Base-by-base conservation (phyloP, 2,113 vertebrate species). In the Psittacula cyanocephala region DNA sequence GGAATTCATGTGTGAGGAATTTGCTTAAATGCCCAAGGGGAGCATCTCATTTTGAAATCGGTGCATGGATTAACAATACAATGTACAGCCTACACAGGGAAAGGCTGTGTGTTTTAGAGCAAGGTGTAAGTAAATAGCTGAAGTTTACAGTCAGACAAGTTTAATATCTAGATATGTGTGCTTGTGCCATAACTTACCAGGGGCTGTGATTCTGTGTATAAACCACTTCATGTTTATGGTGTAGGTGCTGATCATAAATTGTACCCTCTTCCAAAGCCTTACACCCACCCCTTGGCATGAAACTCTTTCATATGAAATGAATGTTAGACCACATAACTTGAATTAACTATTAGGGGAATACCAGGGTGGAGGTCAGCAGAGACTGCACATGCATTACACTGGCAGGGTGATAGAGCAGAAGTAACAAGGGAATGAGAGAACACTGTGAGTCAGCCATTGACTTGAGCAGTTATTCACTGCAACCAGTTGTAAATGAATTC, bases 401-500 rank as follows among this genome's bases (percentile, higher is more conserved):
- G 33, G 27, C 13, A 39, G 22, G 9, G 8, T 41, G 29, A 16
- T 59, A 57, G 52, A 52, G 28, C 10, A 15, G 12, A 28, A 50
- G 18, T 27, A 13, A 44, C 47, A 60, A 11, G 19, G 75, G 10
- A 39, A 46, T 22, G 44, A 71, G 60, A n/a, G 29, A 43, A 46
- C 1, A 4, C 37, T 37, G 18, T 49, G 18, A 35, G 6, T 7
- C 6, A 0, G 31, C 64, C 1, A 0, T 13, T 2, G 1, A n/a
- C 68, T 46, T 22, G 11, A 9, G 35, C 13, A 41, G 25, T 50
- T 53, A 37, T 49, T 86, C 27, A 17, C 6, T 8, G 24, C 64
- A 49, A 35, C 13, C 11, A 23, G 17, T 59, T 13, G 7, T 57
- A 24, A 75, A 64, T 46, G 17, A 28, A 28, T 43, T 33, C 0